Evolutionary conservation across 1,140 invertebrate genomes (phyloP), one percentile per base, ranked within the genome.

Genomic region (Manduca sexta): DNA sequence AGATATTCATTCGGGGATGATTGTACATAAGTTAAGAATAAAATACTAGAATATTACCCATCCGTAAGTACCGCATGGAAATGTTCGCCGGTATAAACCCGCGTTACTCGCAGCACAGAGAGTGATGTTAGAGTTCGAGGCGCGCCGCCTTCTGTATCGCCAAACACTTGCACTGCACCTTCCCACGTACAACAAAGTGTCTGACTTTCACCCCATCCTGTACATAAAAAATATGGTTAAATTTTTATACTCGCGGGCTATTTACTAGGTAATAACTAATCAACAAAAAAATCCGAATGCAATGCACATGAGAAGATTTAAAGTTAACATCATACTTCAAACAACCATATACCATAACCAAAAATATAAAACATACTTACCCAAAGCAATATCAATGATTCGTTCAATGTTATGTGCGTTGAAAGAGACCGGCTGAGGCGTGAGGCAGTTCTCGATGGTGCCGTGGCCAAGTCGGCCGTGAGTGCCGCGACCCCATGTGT

Each of bases 101-200:
- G 88, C 0, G 88, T 69, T 1, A 81, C 59, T 10, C 74, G 52
- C 18, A 76, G 56, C 11, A 64, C 67, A 0, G 71, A 59, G 1
- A 83, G 57, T 13, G 56, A 88, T 33, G 67, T 49, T 10, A 78
- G 49, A 15, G 70, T 54, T 2, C 70, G 57, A 4, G 78, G 81
- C 5, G 66, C 67, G 1, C 81, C 78, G 64, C 92, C 95, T 73
- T 97, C 95, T 0, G 93, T 94, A 75, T 97, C 95, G 3, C 95
- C 95, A 93, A 95, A 98, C 10, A 94, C 93, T 72, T 93, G 97
- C 0, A 97, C 94, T 11, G 94, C 91, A 4, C 95, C 95, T 33
- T 92, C 90, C 60, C 90, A 90, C 2, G 94, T 96, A 0, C 97
- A 92, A 57, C 94, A 95, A 1, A 97, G 68, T 0, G 95, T 95